A percentile compares a stretch with the other conserved stretches of the same genome.
phyloP scores from a whole-genome alignment of 2,888 invertebrate species.

The Yponomeuta sedellus region DNA sequence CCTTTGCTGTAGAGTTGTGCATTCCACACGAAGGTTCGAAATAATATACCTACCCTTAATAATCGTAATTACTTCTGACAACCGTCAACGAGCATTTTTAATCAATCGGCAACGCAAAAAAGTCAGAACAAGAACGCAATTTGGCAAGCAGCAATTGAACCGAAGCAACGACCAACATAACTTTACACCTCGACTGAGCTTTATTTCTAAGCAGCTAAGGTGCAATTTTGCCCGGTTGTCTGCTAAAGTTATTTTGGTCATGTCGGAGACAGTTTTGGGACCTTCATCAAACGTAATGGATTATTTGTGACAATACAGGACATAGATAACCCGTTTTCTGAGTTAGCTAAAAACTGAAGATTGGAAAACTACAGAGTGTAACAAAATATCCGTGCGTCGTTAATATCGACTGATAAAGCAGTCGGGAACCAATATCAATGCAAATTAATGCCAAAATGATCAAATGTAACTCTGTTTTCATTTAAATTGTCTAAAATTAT shows the following conservation, averaged over 20 bases:
- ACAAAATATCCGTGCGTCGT: too few relatives aligned
- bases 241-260: background rate
- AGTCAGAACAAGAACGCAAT: background rate
- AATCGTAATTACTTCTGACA: background rate
- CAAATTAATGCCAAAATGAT: too few relatives aligned
- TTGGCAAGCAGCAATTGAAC: background rate
- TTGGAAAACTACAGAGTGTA: too few relatives aligned
- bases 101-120: background rate
- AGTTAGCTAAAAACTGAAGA: too few relatives aligned
- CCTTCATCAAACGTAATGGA: conserved; percentile 3
- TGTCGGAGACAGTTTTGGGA: background rate
- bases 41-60: background rate
- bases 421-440: too few relatives aligned
- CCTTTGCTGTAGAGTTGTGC: background rate
- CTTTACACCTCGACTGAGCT: background rate
- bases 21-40: background rate
- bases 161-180: background rate
- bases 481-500: too few relatives aligned
- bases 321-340: background rate
- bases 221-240: background rate
- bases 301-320: background rate
- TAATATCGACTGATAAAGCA: too few relatives aligned
- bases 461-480: too few relatives aligned
- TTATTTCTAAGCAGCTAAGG: background rate
- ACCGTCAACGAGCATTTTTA: background rate